Percentiles rank a stretch among this genome's conserved stretches.
Evolutionary conservation across 2,888 invertebrate genomes (phyloP).

Genomic region (Conistra vaccinii): DNA sequence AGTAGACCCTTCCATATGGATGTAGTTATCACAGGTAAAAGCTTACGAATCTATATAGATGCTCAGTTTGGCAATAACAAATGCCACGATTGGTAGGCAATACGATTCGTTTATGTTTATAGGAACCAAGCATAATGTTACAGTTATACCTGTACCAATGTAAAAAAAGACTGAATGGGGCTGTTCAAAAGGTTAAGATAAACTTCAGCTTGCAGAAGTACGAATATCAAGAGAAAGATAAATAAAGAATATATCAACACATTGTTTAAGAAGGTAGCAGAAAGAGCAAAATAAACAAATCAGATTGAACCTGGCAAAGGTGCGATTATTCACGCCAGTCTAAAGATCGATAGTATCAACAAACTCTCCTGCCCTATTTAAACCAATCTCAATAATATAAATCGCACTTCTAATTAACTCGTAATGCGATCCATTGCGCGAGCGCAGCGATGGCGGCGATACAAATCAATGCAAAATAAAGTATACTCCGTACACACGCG

Average conservation of each 20-base stretch:
- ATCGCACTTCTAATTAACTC: slow-evolving; percentile 62
- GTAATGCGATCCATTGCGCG: slow-evolving; percentile 62
- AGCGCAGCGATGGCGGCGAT: slow-evolving; percentile 54
- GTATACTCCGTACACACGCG: slow-evolving; percentile 53
- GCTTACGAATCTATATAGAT: too few relatives aligned
- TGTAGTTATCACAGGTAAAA: too few relatives aligned
- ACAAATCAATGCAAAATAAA: slow-evolving; percentile 65
- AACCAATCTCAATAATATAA: slow-evolving; percentile 58
- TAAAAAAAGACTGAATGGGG: not conserved
- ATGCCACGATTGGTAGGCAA: too few relatives aligned
- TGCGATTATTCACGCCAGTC: slow-evolving; percentile 36
- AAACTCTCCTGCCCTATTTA: slow-evolving; percentile 48
- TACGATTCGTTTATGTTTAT: too few relatives aligned
- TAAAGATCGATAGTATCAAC: slow-evolving; percentile 37
- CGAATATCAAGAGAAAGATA: not conserved
- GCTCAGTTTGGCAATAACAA: too few relatives aligned
- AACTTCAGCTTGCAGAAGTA: not conserved
- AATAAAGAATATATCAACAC: not conserved
- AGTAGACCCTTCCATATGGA: too few relatives aligned
- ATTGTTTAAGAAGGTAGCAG: not conserved
- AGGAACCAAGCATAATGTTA: not conserved
- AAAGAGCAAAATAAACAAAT: slow-evolving; percentile 14
- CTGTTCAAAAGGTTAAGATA: not conserved
- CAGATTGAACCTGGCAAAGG: slow-evolving; percentile 8
- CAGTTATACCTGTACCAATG: not conserved